Conservation (phyloP, 1,140 invertebrate genomes). For the Orussus abietinus region DNA sequence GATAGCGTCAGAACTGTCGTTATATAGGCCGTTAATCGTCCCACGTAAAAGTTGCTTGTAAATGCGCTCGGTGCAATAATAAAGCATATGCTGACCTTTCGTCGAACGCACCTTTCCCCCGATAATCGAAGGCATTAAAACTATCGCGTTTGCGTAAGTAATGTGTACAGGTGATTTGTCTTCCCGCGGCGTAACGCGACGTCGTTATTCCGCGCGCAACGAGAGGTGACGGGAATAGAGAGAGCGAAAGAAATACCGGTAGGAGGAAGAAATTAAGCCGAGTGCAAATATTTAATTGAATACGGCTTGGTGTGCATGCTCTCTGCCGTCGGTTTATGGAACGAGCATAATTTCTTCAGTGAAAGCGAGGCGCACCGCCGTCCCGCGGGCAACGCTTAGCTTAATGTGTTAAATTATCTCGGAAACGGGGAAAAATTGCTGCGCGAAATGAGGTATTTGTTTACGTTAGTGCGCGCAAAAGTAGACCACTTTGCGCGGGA, state of each 20-base stretch:
- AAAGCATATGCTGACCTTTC: too few relatives aligned
- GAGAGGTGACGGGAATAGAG: constrained; percentile 1
- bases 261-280: constrained; percentile 29
- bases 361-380: constrained; percentile 14
- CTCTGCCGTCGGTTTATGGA: background rate
- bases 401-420: background rate
- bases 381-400: too few relatives aligned
- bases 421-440: background rate
- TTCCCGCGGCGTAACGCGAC: background rate
- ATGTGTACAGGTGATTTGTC: constrained; percentile 8
- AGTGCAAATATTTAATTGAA: constrained; percentile 39
- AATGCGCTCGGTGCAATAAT: too few relatives aligned
- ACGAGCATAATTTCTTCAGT: constrained; percentile 23
- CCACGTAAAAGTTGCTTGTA: too few relatives aligned
- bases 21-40: too few relatives aligned
- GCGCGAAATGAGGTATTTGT: background rate
- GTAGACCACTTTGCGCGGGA: too few relatives aligned
- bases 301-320: constrained; percentile 7
- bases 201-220: background rate
- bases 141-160: constrained; percentile 6
- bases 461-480: background rate
- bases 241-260: too few relatives aligned
- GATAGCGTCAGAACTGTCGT: too few relatives aligned
- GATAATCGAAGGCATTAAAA: constrained; percentile 1
- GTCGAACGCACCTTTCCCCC: background rate